Conservation (phyloP, 2,888 invertebrate genomes). For the Venusia cambrica region DNA sequence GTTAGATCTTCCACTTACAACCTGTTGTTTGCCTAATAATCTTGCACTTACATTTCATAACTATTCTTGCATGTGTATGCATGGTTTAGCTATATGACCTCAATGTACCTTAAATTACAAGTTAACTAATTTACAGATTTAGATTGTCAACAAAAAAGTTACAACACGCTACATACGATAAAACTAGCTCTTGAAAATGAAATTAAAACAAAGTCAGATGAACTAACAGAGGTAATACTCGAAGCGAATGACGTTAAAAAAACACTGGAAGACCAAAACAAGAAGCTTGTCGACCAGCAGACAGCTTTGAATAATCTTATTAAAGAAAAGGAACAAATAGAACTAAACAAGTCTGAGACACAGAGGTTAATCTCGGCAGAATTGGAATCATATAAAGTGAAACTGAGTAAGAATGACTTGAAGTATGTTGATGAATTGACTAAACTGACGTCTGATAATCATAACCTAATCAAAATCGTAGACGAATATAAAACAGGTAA, state of each 20-base stretch:
- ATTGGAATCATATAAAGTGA: slow-evolving; percentile 21
- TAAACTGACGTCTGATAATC: slow-evolving; percentile 33
- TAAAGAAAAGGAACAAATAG: slow-evolving; percentile 40
- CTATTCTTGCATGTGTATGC: no score
- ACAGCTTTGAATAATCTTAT: slow-evolving; percentile 35
- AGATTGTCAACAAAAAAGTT: slow-evolving; percentile 32
- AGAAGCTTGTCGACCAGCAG: slow-evolving; percentile 37
- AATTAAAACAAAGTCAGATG: slow-evolving; percentile 26
- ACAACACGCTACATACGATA: slow-evolving; percentile 33
- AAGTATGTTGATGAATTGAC: slow-evolving; percentile 17
- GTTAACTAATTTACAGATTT: slow-evolving; percentile 37
- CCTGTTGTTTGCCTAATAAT: no score
- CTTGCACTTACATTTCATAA: no score
- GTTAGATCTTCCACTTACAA: no score
- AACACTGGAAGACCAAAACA: slow-evolving; percentile 37
- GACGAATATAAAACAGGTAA: slow-evolving; percentile 48
- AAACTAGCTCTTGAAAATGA: slow-evolving; percentile 31
- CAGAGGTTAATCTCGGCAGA: slow-evolving; percentile 21
- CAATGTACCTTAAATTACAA: neutral
- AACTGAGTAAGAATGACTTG: slow-evolving; percentile 16
- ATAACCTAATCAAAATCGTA: slow-evolving; percentile 29
- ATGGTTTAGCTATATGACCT: no score
- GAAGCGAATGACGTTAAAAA: slow-evolving; percentile 34
- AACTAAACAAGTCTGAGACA: slow-evolving; percentile 28
- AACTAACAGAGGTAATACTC: slow-evolving; percentile 29